phyloP scores from a whole-genome alignment of 2,797 vertebrate genomes.

The Allobates femoralis region DNA sequence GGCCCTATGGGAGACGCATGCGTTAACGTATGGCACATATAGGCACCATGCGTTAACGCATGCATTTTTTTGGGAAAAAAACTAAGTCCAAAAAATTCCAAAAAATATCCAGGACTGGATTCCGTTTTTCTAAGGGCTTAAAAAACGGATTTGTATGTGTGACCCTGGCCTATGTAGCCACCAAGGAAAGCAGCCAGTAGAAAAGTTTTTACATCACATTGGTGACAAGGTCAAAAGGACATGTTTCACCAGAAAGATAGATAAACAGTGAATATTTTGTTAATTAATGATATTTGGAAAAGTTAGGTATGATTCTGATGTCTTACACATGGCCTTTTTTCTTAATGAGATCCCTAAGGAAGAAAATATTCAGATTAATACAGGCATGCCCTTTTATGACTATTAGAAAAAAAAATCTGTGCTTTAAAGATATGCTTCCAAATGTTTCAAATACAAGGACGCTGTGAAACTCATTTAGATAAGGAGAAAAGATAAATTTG shows the following conservation, averaged over 20 bases:
- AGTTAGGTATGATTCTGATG: not conserved
- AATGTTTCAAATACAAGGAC: slow-evolving; percentile 49
- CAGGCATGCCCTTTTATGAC: slow-evolving; percentile 22
- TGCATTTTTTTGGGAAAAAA: no score
- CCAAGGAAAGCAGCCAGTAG: not conserved
- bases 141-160: no score
- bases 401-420: slow-evolving; percentile 40
- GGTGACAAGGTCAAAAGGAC: not conserved
- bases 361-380: slow-evolving; percentile 41
- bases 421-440: slow-evolving; percentile 47
- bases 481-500: slow-evolving; percentile 47
- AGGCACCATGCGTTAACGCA: no score
- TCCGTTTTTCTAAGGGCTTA: no score
- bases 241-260: not conserved
- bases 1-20: no score
- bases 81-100: no score
- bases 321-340: slow-evolving; percentile 8
- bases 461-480: slow-evolving; percentile 61
- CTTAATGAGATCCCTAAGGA: slow-evolving; percentile 13
- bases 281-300: not conserved
- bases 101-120: no score
- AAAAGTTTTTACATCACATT: not conserved
- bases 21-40: no score
- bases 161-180: no score
- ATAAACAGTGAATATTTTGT: not conserved